Base-by-base conservation (phyloP, 37 sponge, comb jelly and placozoan species). In the Aplysina aerophoba region DNA sequence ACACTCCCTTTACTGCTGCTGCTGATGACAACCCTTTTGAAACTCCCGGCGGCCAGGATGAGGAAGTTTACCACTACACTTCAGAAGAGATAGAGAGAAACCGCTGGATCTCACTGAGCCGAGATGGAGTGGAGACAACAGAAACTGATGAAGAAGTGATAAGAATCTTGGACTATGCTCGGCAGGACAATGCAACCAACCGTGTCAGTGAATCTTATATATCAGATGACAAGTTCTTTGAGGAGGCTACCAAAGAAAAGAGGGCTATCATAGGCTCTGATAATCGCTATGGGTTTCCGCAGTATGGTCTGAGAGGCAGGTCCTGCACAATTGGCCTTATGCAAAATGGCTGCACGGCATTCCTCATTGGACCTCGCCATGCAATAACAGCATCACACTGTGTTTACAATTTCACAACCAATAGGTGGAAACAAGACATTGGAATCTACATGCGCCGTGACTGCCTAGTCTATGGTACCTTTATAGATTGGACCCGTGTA, bases 331-430 rank as follows among this genome's bases (percentile, higher is more conserved):
- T 75, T 75, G 78, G 53, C n/a, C 4, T 4, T 30, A 41, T 75
- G 53, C 44, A 75, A 25, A 75, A 1, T 41, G 78, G 78, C 50
- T 75, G 78, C 25, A 75, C 78, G 1, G 78, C 78, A 41, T 75
- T 75, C 78, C 78, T 75, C 5, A 36, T 75, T 75, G 78, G 78
- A 41, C 78, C 78, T 44, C 37, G 37, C 53, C 78, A 75, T 75
- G 78, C 78, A 11, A 50, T 75, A 21, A 75, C 78, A 75, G 41
- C 78, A 4, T 5, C 44, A 11, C 78, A 75, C 78, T 75, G 78
- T 40, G 78, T 75, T 41, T 75, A 75, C 22, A 54, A 75, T 41
- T 40, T 16, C 25, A 40, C 22, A 11, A 22, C 1, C 33, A 31
- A 54, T 3, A 41, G 37, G 14, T 75, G 41, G 50, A 36, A 11